These are phyloP conservation scores for Pentalonia nigronervosa DNA, from an alignment of 1,140 invertebrate genomes.

Conservation along the genomic window DNA sequence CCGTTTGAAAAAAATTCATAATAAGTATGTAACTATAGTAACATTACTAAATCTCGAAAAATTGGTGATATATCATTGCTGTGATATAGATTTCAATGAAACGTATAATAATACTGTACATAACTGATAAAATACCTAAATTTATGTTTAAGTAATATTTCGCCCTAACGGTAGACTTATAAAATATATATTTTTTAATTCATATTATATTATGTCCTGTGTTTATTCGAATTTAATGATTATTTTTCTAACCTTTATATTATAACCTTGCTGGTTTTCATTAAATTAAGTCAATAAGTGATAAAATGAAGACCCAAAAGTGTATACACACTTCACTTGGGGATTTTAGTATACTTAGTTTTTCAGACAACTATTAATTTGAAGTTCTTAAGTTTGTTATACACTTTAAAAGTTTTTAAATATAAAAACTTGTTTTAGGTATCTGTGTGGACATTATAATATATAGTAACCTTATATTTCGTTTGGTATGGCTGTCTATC, in stretches of 20 bases:
- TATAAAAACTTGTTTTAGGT: neutral
- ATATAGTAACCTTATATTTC: neutral
- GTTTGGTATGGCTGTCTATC: neutral
- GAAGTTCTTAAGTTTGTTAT: neutral
- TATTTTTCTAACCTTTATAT: neutral
- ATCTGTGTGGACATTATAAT: neutral
- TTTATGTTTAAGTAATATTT: no score
- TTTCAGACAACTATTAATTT: conserved; percentile 32
- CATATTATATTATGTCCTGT: neutral
- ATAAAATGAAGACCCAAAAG: neutral
- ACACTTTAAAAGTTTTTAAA: conserved; percentile 1
- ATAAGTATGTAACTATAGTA: neutral
- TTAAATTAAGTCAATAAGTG: conserved; percentile 18
- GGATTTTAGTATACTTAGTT: neutral
- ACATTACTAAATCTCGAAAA: neutral
- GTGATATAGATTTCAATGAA: neutral
- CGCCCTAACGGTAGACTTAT: neutral
- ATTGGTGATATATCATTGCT: neutral
- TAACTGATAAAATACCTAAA: neutral
- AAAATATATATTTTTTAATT: neutral
- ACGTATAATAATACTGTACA: neutral
- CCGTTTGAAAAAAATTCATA: neutral
- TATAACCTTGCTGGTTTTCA: neutral
- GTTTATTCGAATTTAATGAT: neutral
- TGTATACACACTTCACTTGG: neutral